Evolutionary conservation across 2,888 invertebrate species (phyloP), one percentile per base, ranked within the genome.

Genomic region (Hydrotaea cyrtoneurina): DNA sequence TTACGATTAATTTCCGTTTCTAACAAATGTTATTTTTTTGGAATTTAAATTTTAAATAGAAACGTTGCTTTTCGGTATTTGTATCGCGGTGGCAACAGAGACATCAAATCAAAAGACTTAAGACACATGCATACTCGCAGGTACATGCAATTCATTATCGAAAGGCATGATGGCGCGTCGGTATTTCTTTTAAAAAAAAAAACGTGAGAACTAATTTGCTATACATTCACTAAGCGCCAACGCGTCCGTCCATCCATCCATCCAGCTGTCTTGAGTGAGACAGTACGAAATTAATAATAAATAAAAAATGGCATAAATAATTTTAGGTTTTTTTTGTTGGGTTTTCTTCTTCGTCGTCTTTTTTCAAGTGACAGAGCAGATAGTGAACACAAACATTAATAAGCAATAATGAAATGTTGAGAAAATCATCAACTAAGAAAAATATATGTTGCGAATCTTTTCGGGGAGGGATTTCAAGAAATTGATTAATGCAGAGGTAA

Each of bases 131-230:
- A 50, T n/a, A 50, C n/a, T 50, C 39, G 39, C 39, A 39, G 36
- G 36, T 36, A 36, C 11, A 3, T 3, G n/a, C 15, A n/a, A 50
- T 50, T 15, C 39, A 50, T 43, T 43, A 13, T 43, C n/a, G 50
- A 39, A 39, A 39, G 3, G 8, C 50, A 59, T 59, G 59, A 11
- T 23, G 11, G 5, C 19, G 59, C 4, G 31, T n/a, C 31, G 2
- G 31, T 59, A 23, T 59, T 5, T 23, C 10, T 59, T n/a, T n/a
- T n/a, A n/a, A n/a, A n/a, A n/a, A n/a, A 4, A 59, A 19, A 78
- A 77, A 69, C 73, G 26, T 78, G 81, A 69, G 11, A 36, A 17
- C 13, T 57, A 69, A 82, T 77, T 77, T 59, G 66, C 46, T 66
- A 73, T 11, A 69, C 73, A 50, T 74, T 73, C 66, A 69, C 50